Evolutionary conservation across 1,140 invertebrate genomes (phyloP).

Genomic region (Caenorhabditis briggsae): DNA sequence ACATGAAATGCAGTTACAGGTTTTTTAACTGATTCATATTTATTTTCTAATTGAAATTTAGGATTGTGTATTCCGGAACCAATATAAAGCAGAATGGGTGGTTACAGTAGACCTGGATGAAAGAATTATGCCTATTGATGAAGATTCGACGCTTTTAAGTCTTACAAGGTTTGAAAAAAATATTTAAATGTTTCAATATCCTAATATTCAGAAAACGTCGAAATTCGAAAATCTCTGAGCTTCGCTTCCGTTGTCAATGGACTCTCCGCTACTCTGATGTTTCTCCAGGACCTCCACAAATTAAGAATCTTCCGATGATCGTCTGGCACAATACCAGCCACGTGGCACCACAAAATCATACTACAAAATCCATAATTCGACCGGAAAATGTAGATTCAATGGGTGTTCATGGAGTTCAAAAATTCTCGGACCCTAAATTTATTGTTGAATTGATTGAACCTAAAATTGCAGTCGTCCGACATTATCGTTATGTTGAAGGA

Average conservation of each 20-base stretch:
- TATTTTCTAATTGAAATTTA: neutral
- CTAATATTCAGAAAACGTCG: neutral
- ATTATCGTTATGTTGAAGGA: conserved; percentile 22
- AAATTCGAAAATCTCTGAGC: conserved; percentile 1
- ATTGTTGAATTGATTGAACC: neutral
- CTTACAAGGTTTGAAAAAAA: neutral
- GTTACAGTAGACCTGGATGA: conserved; percentile 41
- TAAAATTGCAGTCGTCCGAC: neutral
- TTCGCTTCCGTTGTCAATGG: conserved; percentile 42
- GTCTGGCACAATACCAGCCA: conserved; percentile 33
- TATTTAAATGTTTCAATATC: neutral
- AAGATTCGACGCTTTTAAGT: neutral
- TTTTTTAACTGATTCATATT: neutral
- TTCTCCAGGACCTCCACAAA: neutral
- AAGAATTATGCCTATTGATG: conserved; percentile 22
- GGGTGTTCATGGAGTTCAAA: conserved; percentile 44
- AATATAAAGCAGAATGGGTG: neutral
- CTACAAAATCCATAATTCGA: conserved; percentile 27
- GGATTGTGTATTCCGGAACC: conserved; percentile 23
- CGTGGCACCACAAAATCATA: conserved; percentile 34
- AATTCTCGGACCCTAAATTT: neutral
- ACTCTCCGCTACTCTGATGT: conserved; percentile 21
- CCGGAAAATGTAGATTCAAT: conserved; percentile 7
- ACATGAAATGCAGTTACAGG: conserved; percentile 47
- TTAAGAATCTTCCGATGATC: conserved; percentile 26